phyloP scores from a whole-genome alignment of 2,888 invertebrate genomes.

The Luperina nickerlii region DNA sequence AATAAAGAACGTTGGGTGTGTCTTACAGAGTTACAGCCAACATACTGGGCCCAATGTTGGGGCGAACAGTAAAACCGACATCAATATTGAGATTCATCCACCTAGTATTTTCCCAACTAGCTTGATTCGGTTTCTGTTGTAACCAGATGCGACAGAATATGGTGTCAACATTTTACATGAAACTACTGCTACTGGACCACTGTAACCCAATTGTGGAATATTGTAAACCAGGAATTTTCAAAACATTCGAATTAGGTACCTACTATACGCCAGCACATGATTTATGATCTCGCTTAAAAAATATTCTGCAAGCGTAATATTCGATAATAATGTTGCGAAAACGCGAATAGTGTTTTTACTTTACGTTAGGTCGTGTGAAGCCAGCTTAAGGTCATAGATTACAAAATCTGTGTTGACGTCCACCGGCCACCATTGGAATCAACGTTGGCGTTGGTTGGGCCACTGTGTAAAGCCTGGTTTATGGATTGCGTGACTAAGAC shows the following conservation, averaged over 20 bases:
- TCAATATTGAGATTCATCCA: slow-evolving; percentile 16
- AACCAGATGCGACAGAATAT: not conserved
- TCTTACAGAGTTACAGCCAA: slow-evolving; percentile 6
- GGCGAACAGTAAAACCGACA: slow-evolving; percentile 8
- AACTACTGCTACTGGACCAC: not conserved
- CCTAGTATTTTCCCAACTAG: slow-evolving; percentile 2
- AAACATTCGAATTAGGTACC: slow-evolving; percentile 4
- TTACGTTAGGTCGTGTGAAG: not conserved
- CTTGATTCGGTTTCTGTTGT: not conserved
- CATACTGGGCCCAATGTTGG: slow-evolving; percentile 16
- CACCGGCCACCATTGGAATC: not conserved
- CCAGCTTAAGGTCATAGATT: slow-evolving; percentile 1
- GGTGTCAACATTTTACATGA: slow-evolving; percentile 16
- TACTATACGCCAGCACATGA: not conserved
- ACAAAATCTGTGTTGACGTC: slow-evolving; percentile 6
- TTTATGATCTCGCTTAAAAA: slow-evolving; percentile 15
- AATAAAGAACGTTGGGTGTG: slow-evolving; percentile 79
- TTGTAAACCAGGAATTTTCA: not conserved
- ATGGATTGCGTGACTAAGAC: slow-evolving; percentile 80
- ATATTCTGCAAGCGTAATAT: not conserved
- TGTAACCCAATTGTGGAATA: not conserved
- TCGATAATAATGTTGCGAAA: not conserved
- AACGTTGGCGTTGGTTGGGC: slow-evolving; percentile 29
- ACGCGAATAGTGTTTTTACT: not conserved
- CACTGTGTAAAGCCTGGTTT: slow-evolving; percentile 40